Evolutionary conservation across 2,888 invertebrate species (phyloP), one percentile per base, ranked within the genome.

Genomic region (Caenorhabditis japonica): DNA sequence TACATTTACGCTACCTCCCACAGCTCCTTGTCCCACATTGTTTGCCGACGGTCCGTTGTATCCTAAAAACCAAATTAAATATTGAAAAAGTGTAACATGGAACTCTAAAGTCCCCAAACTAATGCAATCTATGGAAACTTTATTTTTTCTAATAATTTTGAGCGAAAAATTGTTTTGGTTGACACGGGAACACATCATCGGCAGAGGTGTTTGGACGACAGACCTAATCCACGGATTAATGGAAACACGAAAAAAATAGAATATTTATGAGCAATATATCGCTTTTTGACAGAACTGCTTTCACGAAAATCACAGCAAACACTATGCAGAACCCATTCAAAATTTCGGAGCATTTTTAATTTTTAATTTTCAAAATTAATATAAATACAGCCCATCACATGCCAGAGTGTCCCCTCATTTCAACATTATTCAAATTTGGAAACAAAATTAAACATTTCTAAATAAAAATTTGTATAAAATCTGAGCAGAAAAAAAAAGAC

Each of bases 11-110:
- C 36, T 53, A 36, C 44, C 41, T 43, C 59, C 75, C 33, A 75
- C 34, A 19, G 41, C n/a, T 23, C 49, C 64, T 39, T 59, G 58
- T 55, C 70, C 75, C 34, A 64, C 75, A 60, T 43, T 69, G 38
- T 43, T 55, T 21, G 70, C 55, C 38, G 75, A 70, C 38, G 75
- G 75, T 62, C 69, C 70, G 53, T 64, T 64, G 70, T 64, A 73
- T 53, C 73, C 73, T 73, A 33, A 55, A 73, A 49, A 58, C 3
- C 10, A 47, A 34, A 17, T 17, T 30, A 30, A 10, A 10, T 7
- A 27, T 53, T 60, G 38, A 8, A 44, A 33, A 3, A 39, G n/a
- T 15, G 4, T 44, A 8, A 19, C 13, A 13, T 15, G n/a, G n/a
- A n/a, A n/a, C n/a, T n/a, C n/a, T n/a, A n/a, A n/a, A n/a, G n/a